Base-by-base conservation (phyloP, 2,888 invertebrate species). In the Drosophila neotestacea region DNA sequence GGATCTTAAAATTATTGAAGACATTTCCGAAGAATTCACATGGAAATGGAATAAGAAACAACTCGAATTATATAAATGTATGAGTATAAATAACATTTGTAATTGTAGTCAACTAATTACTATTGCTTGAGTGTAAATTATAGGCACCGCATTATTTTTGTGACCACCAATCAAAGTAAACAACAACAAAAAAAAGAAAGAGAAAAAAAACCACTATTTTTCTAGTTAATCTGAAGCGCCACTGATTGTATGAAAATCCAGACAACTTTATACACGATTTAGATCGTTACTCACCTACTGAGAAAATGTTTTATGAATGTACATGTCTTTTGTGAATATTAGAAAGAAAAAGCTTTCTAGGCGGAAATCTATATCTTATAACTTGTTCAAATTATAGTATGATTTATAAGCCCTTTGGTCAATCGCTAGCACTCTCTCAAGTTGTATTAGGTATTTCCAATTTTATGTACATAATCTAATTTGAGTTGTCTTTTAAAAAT, bases 161-260 rank as follows among this genome's bases (percentile, higher is more conserved):
- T 50, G 47, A 71, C 30, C 58, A 56, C 65, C 63, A 70, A 58
- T 30, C 34, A 65, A 32, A 27, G 10, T 39, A 30, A 52, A 41
- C 28, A 68, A 32, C 50, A 56, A 52, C 7, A 4, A 62, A 34
- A 50, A 30, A 32, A 10, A 36, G 47, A 10, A 4, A 62, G 30
- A n/a, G 50, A 30, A 32, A 46, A n/a, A 36, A 16, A 28, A n/a
- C n/a, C 48, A 61, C 68, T 83, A 84, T 81, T 73, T 86, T 78
- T 73, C 85, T 69, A 78, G 62, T 58, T 74, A 52, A 59, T 81
- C 56, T 63, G 69, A 47, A 48, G 46, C 65, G 70, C 55, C 61
- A 69, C 44, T 66, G 36, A 70, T 55, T 55, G 63, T 72, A 77
- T 70, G 61, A 85, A 84, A 74, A 74, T 86, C 85, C 81, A 85